A percentile compares a stretch with the other conserved stretches of the same genome.
Conservation (phyloP, 1,140 invertebrate species). For the Zaprionus inermis region DNA sequence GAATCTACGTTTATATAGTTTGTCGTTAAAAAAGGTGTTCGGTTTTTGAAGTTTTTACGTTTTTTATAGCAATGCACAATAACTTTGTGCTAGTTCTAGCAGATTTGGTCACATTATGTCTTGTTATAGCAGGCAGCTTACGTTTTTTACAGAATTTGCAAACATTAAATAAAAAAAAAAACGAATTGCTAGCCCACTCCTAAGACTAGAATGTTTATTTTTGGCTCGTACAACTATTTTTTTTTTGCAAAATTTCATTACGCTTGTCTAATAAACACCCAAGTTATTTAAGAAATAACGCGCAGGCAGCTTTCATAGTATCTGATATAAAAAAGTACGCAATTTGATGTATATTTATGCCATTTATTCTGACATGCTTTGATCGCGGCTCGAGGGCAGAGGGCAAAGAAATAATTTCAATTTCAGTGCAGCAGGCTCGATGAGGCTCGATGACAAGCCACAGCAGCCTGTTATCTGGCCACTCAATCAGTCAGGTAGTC, state of each 20-base stretch:
- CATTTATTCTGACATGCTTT: constrained; percentile 11
- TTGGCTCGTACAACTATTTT: neutral
- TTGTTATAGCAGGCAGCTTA: neutral
- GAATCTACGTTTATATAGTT: constrained; percentile 16
- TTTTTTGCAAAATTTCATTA: too few species aligned
- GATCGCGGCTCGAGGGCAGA: constrained; percentile 9
- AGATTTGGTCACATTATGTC: too few species aligned
- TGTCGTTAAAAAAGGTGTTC: constrained; percentile 19
- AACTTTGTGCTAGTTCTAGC: neutral
- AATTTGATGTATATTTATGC: too few species aligned
- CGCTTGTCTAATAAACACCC: too few species aligned
- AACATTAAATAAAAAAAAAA: too few species aligned
- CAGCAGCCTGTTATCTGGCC: neutral
- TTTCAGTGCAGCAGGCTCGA: constrained; percentile 12
- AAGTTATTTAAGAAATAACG: too few species aligned
- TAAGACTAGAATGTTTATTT: too few species aligned
- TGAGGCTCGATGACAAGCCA: neutral
- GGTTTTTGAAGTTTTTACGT: neutral
- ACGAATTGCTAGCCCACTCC: too few species aligned
- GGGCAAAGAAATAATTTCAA: constrained; percentile 36
- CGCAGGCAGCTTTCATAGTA: too few species aligned
- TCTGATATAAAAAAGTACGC: too few species aligned
- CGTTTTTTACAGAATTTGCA: neutral
- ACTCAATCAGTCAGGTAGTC: neutral
- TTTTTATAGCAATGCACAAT: too few species aligned